Evolutionary conservation across 2,797 vertebrate species (phyloP).

Genomic region (Glyptemys insculpta): DNA sequence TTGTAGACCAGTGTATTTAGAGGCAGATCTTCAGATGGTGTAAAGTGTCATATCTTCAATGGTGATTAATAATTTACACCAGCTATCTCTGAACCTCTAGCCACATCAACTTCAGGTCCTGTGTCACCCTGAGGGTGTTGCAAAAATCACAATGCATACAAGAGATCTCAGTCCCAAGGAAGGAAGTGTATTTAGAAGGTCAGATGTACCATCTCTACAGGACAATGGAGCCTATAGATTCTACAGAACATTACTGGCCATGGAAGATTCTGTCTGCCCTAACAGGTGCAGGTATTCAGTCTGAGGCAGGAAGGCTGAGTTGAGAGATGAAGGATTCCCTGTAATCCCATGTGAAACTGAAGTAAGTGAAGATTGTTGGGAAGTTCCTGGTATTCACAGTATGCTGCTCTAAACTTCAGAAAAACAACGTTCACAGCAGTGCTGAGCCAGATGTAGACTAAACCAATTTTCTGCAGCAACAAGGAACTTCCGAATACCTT

Average conservation of each 20-base stretch:
- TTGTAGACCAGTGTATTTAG: too few relatives aligned
- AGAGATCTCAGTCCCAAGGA: neutral
- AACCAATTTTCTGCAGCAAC: conserved; percentile 29
- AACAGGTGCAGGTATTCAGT: neutral
- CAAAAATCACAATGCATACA: accelerated
- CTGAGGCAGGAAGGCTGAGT: neutral
- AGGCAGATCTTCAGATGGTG: neutral
- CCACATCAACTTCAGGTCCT: neutral
- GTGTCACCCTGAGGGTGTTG: neutral
- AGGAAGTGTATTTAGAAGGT: neutral
- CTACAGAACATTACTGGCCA: neutral
- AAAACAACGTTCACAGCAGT: conserved; percentile 40
- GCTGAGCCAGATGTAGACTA: neutral
- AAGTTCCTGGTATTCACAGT: conserved; percentile 45
- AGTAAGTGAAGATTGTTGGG: conserved; percentile 28
- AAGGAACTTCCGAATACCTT: conserved; percentile 45
- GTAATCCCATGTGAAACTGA: neutral
- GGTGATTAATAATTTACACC: neutral
- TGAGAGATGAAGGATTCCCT: conserved; percentile 34
- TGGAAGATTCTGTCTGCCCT: conserved; percentile 2
- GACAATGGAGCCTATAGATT: neutral
- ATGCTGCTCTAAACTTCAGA: neutral
- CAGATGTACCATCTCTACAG: neutral
- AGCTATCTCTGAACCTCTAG: neutral
- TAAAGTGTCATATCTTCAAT: neutral